Conservation (phyloP, 2,797 vertebrate species). For the Oceanodroma leucorhoa region DNA sequence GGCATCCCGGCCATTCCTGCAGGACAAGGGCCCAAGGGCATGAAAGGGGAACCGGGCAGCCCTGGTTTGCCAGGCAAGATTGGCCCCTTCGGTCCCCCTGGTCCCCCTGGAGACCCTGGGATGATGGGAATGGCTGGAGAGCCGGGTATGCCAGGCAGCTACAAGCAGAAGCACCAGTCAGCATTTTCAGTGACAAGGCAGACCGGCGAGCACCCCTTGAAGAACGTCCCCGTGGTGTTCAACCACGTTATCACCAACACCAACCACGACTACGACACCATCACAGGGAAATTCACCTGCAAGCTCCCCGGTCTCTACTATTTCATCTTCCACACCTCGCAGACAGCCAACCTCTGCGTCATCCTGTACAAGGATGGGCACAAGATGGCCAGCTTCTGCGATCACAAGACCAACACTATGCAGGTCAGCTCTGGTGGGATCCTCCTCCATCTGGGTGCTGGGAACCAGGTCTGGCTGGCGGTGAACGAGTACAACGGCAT, state of each 20-base stretch:
- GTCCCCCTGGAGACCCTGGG: conserved; percentile 59
- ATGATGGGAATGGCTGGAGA: fast-evolving
- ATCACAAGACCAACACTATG: conserved; percentile 69
- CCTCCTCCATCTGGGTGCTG: conserved; percentile 60
- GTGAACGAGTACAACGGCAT: conserved; percentile 80
- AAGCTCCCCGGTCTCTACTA: conserved; percentile 79
- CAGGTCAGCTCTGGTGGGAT: conserved; percentile 81
- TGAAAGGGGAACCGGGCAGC: conserved; percentile 65
- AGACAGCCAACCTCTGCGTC: conserved; percentile 73
- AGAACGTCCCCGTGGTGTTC: conserved; percentile 70
- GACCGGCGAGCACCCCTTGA: conserved; percentile 15
- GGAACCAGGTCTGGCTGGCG: conserved; percentile 75
- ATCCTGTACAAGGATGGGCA: not conserved
- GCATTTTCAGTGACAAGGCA: conserved; percentile 79
- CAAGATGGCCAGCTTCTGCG: conserved; percentile 77
- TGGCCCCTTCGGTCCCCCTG: conserved; percentile 66
- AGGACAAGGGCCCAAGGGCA: conserved; percentile 64
- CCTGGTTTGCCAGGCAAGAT: conserved; percentile 76
- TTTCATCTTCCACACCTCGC: conserved; percentile 76
- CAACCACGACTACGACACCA: conserved; percentile 66
- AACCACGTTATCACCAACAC: conserved; percentile 70
- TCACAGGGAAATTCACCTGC: conserved; percentile 80
- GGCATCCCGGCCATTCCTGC: conserved; percentile 60
- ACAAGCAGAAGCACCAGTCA: conserved; percentile 70
- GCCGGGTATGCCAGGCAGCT: conserved; percentile 62